Evolutionary conservation across 35 echinoderm and acorn worm genomes (phyloP).

Genomic region (Ophiothrix spiculata): DNA sequence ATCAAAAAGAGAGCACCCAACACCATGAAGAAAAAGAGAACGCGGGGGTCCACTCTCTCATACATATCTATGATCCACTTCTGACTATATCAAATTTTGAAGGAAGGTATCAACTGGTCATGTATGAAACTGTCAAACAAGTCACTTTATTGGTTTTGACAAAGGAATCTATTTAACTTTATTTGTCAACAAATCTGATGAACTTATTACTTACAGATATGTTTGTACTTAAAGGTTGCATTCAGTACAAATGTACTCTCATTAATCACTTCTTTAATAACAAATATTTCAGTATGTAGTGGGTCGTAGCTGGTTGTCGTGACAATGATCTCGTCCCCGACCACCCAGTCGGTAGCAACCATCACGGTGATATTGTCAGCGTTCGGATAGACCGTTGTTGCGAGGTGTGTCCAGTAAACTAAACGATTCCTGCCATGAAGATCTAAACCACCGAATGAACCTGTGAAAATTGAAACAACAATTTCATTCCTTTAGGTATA

Average conservation of each 20-base stretch:
- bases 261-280: conserved; percentile 55
- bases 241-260: conserved; percentile 61
- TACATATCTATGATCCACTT: no score
- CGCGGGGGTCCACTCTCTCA: no score
- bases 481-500: no score
- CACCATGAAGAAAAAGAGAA: no score
- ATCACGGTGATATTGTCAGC: conserved; percentile 44
- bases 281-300: conserved; percentile 90
- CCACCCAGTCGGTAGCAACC: conserved; percentile 67
- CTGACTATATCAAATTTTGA: no score
- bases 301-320: conserved; percentile 73
- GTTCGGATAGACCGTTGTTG: conserved; percentile 44
- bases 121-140: no score
- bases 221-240: conserved; percentile 57
- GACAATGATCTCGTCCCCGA: conserved; percentile 90
- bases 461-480: no score
- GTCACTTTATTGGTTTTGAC: no score
- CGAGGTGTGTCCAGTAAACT: conserved; percentile 70
- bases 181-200: neutral
- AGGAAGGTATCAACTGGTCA: no score
- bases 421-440: conserved; percentile 66
- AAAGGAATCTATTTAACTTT: neutral
- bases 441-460: conserved; percentile 82
- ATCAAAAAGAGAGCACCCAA: no score
- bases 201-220: conserved; percentile 50